Percentiles rank a stretch among this genome's conserved stretches.
Evolutionary conservation across 2,797 vertebrate species (phyloP).

Genomic region (Otus scops): DNA sequence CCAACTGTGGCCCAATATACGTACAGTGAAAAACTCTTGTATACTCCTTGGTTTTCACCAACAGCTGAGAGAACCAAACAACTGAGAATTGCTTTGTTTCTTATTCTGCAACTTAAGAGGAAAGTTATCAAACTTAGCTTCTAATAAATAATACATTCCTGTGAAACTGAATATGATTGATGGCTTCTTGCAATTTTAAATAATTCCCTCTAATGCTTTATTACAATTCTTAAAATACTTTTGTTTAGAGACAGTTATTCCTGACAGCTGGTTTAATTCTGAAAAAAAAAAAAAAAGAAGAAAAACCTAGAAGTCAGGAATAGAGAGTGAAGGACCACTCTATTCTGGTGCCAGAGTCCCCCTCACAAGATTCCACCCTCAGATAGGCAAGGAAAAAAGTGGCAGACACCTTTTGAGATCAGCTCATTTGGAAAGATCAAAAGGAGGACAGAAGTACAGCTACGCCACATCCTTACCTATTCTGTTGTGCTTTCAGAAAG

Average conservation of each 20-base stretch:
- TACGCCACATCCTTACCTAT: neutral
- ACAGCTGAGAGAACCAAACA: neutral
- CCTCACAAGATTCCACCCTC: neutral
- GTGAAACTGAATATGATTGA: neutral
- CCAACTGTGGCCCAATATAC: neutral
- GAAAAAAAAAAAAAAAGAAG: neutral
- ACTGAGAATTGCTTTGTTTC: neutral
- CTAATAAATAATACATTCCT: neutral
- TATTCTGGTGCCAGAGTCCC: neutral
- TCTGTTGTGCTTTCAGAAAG: neutral
- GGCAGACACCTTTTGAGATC: neutral
- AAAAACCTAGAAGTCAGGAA: neutral
- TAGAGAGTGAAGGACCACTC: neutral
- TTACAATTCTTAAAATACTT: neutral
- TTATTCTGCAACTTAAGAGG: neutral
- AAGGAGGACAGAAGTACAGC: neutral
- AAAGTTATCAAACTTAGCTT: neutral
- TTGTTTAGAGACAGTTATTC: neutral
- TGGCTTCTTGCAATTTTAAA: neutral
- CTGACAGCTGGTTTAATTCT: neutral
- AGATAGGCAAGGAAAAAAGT: neutral
- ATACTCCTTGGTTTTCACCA: neutral
- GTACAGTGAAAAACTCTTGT: neutral
- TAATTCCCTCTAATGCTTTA: neutral
- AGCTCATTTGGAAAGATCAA: neutral